These are phyloP conservation scores for Thamnophis sirtalis DNA, from an alignment of 2,113 vertebrate genomes.

Conservation along the genomic window DNA sequence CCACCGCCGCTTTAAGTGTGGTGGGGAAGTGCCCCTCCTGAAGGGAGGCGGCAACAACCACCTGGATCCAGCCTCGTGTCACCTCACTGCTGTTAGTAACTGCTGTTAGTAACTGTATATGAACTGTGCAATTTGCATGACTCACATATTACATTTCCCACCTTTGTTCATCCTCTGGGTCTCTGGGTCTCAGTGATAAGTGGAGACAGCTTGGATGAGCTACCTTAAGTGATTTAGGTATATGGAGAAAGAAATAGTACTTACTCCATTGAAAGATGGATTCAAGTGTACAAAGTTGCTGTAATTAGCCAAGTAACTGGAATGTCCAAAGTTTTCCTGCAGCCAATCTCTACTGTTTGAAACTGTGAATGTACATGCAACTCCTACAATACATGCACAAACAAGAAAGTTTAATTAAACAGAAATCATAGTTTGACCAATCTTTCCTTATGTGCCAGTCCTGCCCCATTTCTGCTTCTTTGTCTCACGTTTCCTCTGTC, in stretches of 20 bases:
- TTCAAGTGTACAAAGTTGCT: slow-evolving; percentile 17
- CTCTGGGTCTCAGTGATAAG: not conserved
- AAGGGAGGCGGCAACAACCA: no score
- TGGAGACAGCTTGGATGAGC: not conserved
- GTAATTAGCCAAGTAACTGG: slow-evolving; percentile 7
- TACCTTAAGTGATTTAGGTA: not conserved
- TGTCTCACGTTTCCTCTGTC: not conserved
- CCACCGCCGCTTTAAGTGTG: no score
- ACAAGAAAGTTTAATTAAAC: not conserved
- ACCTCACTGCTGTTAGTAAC: no score
- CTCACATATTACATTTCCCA: not conserved
- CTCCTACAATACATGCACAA: slow-evolving; percentile 15
- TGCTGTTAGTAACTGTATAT: no score
- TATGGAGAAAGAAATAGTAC: not conserved
- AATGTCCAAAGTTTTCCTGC: slow-evolving; percentile 36
- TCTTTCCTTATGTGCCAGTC: not conserved
- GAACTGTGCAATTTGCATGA: not conserved
- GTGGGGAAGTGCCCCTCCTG: no score
- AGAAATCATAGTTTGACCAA: not conserved
- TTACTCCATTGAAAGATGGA: slow-evolving; percentile 36
- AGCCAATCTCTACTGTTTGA: slow-evolving; percentile 32
- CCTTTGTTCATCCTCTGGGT: not conserved
- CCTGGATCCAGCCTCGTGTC: no score
- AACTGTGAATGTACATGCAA: slow-evolving; percentile 37
- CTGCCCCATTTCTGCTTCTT: not conserved